These are phyloP conservation scores for Calliscelio sp. DNA, from an alignment of 2,888 invertebrate genomes.

Conservation along the genomic window DNA sequence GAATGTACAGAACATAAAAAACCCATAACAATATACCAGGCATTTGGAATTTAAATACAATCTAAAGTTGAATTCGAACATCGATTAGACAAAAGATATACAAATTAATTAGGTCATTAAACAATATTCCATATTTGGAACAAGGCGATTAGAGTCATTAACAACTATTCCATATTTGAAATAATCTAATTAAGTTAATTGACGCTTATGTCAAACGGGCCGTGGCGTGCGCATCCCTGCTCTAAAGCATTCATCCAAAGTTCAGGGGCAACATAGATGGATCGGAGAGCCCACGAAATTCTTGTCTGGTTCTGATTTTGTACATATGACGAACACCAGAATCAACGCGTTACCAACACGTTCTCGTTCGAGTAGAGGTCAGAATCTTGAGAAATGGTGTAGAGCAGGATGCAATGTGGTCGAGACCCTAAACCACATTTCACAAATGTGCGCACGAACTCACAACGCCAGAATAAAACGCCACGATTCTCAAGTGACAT, in stretches of 20 bases:
- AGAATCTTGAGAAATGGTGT: constrained; percentile 42
- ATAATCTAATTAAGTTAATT: too few species aligned
- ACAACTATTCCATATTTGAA: too few species aligned
- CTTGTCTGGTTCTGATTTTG: constrained; percentile 80
- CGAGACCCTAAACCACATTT: constrained; percentile 80
- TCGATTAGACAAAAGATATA: too few species aligned
- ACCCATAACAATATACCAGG: too few species aligned
- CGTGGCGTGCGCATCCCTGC: too few species aligned
- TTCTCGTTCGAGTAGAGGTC: constrained; percentile 77
- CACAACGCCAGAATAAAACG: constrained; percentile 80
- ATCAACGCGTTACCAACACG: constrained; percentile 81
- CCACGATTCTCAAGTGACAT: constrained; percentile 77
- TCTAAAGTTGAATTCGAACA: too few species aligned
- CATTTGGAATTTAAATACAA: too few species aligned
- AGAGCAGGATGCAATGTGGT: constrained; percentile 78
- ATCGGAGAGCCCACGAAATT: constrained; percentile 71
- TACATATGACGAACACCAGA: constrained; percentile 79
- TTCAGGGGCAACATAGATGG: constrained; percentile 65
- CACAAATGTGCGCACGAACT: constrained; percentile 80
- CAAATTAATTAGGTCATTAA: too few species aligned
- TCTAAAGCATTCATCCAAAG: constrained; percentile 8
- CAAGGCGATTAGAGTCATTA: too few species aligned
- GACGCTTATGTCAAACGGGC: too few species aligned
- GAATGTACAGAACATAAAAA: too few species aligned
- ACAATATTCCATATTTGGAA: too few species aligned